Evolutionary conservation across 1,140 invertebrate genomes (phyloP), one percentile per base, ranked within the genome.

Genomic region (Glossosoma conforme): DNA sequence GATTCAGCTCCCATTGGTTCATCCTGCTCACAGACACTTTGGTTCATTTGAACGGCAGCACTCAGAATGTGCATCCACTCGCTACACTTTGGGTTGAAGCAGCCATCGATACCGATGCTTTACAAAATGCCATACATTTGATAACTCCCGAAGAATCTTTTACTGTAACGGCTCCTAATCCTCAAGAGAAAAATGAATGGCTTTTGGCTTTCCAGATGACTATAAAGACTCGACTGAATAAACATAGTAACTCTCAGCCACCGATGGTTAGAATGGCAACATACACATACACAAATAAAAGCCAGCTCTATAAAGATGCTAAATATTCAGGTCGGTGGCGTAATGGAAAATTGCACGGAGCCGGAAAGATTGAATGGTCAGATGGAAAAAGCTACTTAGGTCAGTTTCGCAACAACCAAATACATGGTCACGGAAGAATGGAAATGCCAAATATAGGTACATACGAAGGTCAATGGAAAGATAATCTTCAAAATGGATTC

Each of bases 381-480:
- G 89, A 93, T 72, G 87, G 88, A 1, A 82, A 80, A 54, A 70
- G 79, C 35, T 93, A 91, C 61, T 79, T 78, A 25, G 91, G 91
- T 0, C 82, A 88, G 51, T 89, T 93, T 65, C 70, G 82, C 40
- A 76, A 87, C 57, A 88, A 88, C 52, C 67, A 80, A 14, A 80
- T 87, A 45, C 81, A 86, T 67, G 90, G 90, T 25, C 82, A 73
- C 62, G 85, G 85, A 9, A 79, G 78, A 65, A 81, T 87, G 75
- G 78, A 84, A 64, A 79, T 79, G 41, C 78, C 81, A 6, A 75
- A 67, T 56, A 61, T 74, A 54, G 77, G 76, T 77, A 67, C 62
- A 10, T 91, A 90, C 61, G 86, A 92, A 68, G 91, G 91, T 0
- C 78, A 85, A 52, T 94, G 90, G 83, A 87, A 84, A 62, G 84